phyloP scores from a whole-genome alignment of 92 coral and sea anemone species.

The Actinernus sp. region DNA sequence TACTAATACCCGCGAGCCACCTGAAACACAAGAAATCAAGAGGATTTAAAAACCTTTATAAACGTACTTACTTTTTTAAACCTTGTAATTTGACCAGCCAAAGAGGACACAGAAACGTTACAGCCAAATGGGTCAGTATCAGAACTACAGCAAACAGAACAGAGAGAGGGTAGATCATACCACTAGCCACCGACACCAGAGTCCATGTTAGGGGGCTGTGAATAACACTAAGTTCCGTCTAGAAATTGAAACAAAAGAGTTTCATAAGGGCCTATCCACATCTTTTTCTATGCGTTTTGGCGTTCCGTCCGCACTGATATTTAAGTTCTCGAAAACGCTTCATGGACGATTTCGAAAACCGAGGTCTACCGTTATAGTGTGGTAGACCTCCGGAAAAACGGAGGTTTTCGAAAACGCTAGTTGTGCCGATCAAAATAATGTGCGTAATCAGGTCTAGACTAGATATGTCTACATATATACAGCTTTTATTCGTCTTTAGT shows the following conservation, averaged over 20 bases:
- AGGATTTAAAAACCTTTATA: no score
- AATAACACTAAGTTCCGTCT: conserved; percentile 62
- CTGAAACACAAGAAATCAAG: no score
- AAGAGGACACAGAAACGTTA: conserved; percentile 85
- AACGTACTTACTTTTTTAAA: conserved; percentile 82
- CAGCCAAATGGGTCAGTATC: conserved; percentile 74
- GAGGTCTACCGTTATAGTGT: not conserved
- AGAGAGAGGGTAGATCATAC: conserved; percentile 77
- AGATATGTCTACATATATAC: no score
- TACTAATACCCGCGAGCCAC: no score
- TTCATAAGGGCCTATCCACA: not conserved
- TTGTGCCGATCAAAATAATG: no score
- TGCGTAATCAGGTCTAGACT: no score
- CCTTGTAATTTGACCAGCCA: conserved; percentile 91
- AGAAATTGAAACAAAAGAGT: not conserved
- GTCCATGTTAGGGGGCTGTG: conserved; percentile 75
- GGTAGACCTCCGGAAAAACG: no score
- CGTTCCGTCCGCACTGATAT: no score
- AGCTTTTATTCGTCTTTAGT: no score
- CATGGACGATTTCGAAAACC: not conserved
- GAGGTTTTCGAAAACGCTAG: no score
- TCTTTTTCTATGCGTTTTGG: no score
- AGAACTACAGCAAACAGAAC: conserved; percentile 71
- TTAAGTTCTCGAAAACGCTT: not conserved
- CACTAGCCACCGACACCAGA: conserved; percentile 58